Percentiles rank a stretch among this genome's conserved stretches.
These are phyloP conservation scores for Catostomus latipinnis DNA, from an alignment of 2,797 vertebrate species.

Conservation along the genomic window DNA sequence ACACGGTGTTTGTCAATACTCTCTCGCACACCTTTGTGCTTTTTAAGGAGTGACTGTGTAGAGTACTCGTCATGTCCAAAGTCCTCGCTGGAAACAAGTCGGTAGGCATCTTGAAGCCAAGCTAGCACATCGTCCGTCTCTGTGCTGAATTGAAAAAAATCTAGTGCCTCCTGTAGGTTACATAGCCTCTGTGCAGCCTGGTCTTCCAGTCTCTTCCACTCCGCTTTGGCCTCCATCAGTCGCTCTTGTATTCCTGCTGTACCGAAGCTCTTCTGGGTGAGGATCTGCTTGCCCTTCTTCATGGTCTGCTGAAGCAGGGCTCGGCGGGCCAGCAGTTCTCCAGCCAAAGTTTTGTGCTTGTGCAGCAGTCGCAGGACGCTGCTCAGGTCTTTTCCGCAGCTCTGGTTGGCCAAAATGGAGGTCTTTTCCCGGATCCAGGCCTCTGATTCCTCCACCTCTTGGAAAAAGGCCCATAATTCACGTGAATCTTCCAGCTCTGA, in stretches of 20 bases:
- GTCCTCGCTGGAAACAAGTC: slow-evolving; percentile 92
- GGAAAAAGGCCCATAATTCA: slow-evolving; percentile 90
- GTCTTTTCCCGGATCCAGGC: slow-evolving; percentile 94
- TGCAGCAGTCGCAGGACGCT: slow-evolving; percentile 84
- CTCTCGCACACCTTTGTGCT: slow-evolving; percentile 85
- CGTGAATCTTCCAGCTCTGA: slow-evolving; percentile 88
- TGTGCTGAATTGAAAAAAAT: slow-evolving; percentile 90
- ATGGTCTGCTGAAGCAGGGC: slow-evolving; percentile 85
- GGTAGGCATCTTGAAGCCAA: slow-evolving; percentile 92
- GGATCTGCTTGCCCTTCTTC: slow-evolving; percentile 86
- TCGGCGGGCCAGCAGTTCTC: slow-evolving; percentile 86
- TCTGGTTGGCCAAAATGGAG: slow-evolving; percentile 83
- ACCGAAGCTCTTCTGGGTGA: slow-evolving; percentile 79
- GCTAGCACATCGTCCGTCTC: slow-evolving; percentile 88
- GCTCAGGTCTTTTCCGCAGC: slow-evolving; percentile 88
- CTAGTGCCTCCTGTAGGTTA: slow-evolving; percentile 86
- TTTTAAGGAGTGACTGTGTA: slow-evolving; percentile 86
- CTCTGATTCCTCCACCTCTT: slow-evolving; percentile 92
- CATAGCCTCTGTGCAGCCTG: slow-evolving; percentile 80
- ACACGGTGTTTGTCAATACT: slow-evolving; percentile 86
- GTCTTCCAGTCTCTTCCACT: slow-evolving; percentile 93
- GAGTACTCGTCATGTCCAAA: slow-evolving; percentile 95
- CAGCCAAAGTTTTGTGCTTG: slow-evolving; percentile 88
- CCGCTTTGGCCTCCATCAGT: slow-evolving; percentile 83
- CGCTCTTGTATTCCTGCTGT: slow-evolving; percentile 80